phyloP scores from a whole-genome alignment of 2,888 invertebrate genomes.

The Auanema freiburgensis region DNA sequence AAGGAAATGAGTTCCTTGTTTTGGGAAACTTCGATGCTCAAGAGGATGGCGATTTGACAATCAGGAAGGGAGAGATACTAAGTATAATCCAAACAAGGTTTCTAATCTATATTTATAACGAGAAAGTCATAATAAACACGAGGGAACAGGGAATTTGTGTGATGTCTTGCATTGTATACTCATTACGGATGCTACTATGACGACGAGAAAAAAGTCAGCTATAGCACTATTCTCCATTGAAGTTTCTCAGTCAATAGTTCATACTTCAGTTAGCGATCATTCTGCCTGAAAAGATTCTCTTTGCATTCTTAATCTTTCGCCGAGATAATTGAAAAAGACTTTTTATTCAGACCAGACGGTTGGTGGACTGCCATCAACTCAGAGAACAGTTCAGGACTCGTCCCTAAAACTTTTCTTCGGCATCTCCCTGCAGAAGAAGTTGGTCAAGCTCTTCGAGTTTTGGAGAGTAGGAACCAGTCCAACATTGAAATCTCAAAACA shows the following conservation, averaged over 20 bases:
- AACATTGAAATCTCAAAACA: background rate
- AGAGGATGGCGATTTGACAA: constrained; percentile 31
- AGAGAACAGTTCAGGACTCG: constrained; percentile 34
- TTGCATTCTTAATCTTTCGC: background rate
- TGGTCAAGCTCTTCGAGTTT: background rate
- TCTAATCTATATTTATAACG: background rate
- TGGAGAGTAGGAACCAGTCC: background rate
- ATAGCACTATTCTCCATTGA: background rate
- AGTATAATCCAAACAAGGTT: constrained; percentile 39
- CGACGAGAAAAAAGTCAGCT: background rate
- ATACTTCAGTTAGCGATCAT: background rate
- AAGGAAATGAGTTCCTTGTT: constrained; percentile 36
- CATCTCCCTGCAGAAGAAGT: constrained; percentile 22
- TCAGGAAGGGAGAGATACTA: constrained; percentile 36
- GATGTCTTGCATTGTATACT: too few relatives aligned
- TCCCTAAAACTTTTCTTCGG: constrained; percentile 42
- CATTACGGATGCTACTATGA: background rate
- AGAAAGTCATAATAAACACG: too few relatives aligned
- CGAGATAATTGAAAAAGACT: background rate
- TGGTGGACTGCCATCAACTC: constrained; percentile 47
- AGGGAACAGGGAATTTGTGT: too few relatives aligned
- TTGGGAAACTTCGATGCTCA: constrained; percentile 29
- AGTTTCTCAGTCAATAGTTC: too few relatives aligned
- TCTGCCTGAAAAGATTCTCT: background rate
- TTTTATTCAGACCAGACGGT: constrained; percentile 32